phyloP scores from a whole-genome alignment of 2,888 invertebrate genomes.

The Bibio marci region DNA sequence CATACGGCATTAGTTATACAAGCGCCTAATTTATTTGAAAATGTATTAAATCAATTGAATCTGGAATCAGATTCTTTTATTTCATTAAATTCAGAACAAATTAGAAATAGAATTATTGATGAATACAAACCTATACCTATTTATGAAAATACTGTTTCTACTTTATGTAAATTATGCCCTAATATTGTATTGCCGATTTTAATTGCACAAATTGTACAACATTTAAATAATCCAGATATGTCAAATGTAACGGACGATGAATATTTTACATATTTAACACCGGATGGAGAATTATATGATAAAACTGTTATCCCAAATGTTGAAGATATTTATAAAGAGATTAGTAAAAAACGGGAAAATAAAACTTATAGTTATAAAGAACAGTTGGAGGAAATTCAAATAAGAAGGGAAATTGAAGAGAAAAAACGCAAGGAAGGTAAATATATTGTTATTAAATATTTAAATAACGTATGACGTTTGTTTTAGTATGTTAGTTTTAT shows the following conservation, averaged over 20 bases:
- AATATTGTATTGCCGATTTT: slow-evolving; percentile 46
- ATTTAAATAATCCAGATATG: slow-evolving; percentile 47
- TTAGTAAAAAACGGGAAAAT: slow-evolving; percentile 78
- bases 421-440: slow-evolving; percentile 59
- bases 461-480: too few relatives aligned
- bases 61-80: slow-evolving; percentile 35
- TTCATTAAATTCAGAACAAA: slow-evolving; percentile 34
- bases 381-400: slow-evolving; percentile 84
- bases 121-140: slow-evolving; percentile 35
- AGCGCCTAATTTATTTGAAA: slow-evolving; percentile 50
- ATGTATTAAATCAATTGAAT: slow-evolving; percentile 31
- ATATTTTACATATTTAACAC: slow-evolving; percentile 64
- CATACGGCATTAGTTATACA: slow-evolving; percentile 47
- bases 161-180: slow-evolving; percentile 45
- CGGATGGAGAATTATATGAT: slow-evolving; percentile 82
- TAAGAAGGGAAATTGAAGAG: slow-evolving; percentile 83
- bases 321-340: slow-evolving; percentile 22
- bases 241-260: slow-evolving; percentile 60
- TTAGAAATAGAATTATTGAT: slow-evolving; percentile 44
- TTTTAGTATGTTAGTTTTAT: too few relatives aligned
- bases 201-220: slow-evolving; percentile 38
- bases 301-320: slow-evolving; percentile 52
- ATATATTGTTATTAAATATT: too few relatives aligned
- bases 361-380: slow-evolving; percentile 95
- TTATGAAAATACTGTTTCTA: slow-evolving; percentile 54